phyloP scores from a whole-genome alignment of 2,888 invertebrate genomes.

The Hirtodrosophila cameraria region DNA sequence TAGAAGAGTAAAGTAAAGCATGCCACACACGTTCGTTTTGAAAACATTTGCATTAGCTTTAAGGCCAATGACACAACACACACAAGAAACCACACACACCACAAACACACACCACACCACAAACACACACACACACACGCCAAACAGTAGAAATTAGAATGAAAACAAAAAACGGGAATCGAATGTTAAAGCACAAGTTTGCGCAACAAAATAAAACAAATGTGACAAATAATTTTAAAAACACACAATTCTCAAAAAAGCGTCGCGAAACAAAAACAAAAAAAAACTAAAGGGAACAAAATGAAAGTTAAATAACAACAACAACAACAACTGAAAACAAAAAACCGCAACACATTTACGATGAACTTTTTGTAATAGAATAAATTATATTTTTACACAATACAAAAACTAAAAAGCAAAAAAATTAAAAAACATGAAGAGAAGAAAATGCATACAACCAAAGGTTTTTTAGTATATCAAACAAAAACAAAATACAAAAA shows the following conservation, averaged over 20 bases:
- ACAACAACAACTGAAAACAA: slow-evolving; percentile 19
- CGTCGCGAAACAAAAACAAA: slow-evolving; percentile 63
- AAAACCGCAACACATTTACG: slow-evolving; percentile 47
- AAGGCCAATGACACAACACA: slow-evolving; percentile 35
- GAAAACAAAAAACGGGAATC: slow-evolving; percentile 53
- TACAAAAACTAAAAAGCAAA: slow-evolving; percentile 41
- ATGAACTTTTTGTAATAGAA: slow-evolving; percentile 56
- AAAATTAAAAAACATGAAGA: slow-evolving; percentile 55
- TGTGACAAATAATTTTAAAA: slow-evolving; percentile 35
- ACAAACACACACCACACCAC: slow-evolving; percentile 31
- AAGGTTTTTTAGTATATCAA: slow-evolving; percentile 74
- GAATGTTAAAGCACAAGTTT: slow-evolving; percentile 69
- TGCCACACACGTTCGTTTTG: slow-evolving; percentile 27
- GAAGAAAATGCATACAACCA: slow-evolving; percentile 66
- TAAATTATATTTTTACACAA: slow-evolving; percentile 61
- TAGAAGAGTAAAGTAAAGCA: slow-evolving; percentile 22
- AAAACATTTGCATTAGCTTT: slow-evolving; percentile 46
- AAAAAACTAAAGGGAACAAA: slow-evolving; percentile 59
- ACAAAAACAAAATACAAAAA: slow-evolving; percentile 25
- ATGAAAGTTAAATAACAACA: slow-evolving; percentile 49
- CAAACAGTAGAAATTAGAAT: slow-evolving; percentile 29
- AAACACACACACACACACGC: slow-evolving; percentile 36
- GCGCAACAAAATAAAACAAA: slow-evolving; percentile 45
- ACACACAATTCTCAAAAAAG: slow-evolving; percentile 39
- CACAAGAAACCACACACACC: slow-evolving; percentile 15